Conservation (phyloP, 2,113 vertebrate species). For the Labeo catla region DNA sequence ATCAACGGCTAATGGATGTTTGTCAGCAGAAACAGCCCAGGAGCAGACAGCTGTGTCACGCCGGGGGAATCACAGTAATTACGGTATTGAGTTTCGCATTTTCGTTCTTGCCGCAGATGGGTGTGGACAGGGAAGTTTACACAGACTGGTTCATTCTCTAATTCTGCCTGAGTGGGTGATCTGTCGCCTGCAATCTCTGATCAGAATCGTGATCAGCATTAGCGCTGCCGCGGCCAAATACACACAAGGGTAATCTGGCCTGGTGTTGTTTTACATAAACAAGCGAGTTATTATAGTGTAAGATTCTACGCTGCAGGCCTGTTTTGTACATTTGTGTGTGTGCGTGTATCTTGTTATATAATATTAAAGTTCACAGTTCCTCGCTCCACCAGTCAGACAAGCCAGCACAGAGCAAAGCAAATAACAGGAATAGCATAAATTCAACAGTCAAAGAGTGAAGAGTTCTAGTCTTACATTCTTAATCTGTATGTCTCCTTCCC, state of each 20-base stretch:
- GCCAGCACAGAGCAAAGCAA: not conserved
- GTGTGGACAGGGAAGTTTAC: conserved; percentile 31
- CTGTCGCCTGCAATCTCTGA: conserved; percentile 31
- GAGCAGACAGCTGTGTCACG: conserved; percentile 25
- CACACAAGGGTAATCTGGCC: not conserved
- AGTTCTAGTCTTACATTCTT: conserved; percentile 31
- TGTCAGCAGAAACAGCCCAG: conserved; percentile 22
- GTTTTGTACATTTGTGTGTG: not conserved
- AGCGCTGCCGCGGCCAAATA: not conserved
- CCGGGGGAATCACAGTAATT: conserved; percentile 33
- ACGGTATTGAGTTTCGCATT: conserved; percentile 35
- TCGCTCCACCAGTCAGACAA: not conserved
- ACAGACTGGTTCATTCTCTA: conserved; percentile 24
- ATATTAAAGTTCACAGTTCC: not conserved
- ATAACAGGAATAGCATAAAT: not conserved
- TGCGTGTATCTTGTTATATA: not conserved
- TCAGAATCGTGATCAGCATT: conserved; percentile 21
- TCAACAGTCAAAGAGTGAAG: conserved; percentile 30
- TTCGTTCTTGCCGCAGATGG: not conserved
- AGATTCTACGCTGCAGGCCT: not conserved
- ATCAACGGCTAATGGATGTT: conserved; percentile 33
- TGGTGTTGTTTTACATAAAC: conserved; percentile 13
- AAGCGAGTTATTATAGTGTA: not conserved
- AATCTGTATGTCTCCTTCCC: not conserved
- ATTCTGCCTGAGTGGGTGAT: conserved; percentile 2